Evolutionary conservation across 2,797 vertebrate genomes (phyloP), one percentile per base, ranked within the genome.

Genomic region (Myotis vivesi): DNA sequence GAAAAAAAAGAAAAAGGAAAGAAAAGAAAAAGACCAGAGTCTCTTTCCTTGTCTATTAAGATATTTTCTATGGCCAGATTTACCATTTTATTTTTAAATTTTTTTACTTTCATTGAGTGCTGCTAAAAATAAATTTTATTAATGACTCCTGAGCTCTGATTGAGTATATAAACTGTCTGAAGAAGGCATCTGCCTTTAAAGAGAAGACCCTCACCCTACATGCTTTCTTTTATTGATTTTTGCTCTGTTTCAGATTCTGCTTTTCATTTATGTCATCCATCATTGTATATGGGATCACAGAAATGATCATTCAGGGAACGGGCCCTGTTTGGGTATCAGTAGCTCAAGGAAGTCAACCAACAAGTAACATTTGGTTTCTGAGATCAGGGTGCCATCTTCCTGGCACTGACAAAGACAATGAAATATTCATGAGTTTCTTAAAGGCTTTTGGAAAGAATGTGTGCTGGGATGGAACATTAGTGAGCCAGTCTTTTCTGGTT

Each of bases 391-490:
- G 73, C 95, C 95, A 93, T 97, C 95, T 97, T 96, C 88, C 92
- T 80, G 5, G 94, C 95, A 87, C 86, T 86, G 94, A 97, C 92
- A 77, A 94, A 96, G 93, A 90, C 19, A 13, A 90, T 98, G 95
- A 98, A 98, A 98, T 97, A 98, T 98, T 98, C 92, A 98, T 97
- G 97, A 95, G 62, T 96, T 97, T 95, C 97, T 97, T 96, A 97
- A 98, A 98, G 96, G 87, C 75, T 97, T 98, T 98, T 97, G 89
- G 93, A 96, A 93, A 97, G 97, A 97, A 97, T 92, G 55, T 97
- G 71, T 95, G 73, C 83, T 97, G 81, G 94, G 97, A 97, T 96
- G 64, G 49, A 97, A 76, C 97, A 97, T 95, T 97, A 97, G 96
- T 89, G 76, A 96, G 86, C 94, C 97, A 95, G 22, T 97, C 55